Conservation (phyloP, 2,888 invertebrate genomes). For the Lasioglossum leucozonium region DNA sequence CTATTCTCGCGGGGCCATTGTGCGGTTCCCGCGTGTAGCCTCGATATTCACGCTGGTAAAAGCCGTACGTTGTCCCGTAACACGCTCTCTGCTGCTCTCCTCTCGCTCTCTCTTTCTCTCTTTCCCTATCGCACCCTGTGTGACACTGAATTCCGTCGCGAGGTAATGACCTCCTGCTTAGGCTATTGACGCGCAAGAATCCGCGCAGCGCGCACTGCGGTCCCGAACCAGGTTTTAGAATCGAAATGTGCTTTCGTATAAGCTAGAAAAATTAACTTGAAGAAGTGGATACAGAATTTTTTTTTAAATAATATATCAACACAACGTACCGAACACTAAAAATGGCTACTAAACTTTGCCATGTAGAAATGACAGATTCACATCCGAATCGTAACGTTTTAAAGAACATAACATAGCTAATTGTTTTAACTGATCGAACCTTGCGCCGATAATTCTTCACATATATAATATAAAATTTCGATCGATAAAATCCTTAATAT, state of each 20-base stretch:
- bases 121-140: background rate
- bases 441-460: too few species aligned
- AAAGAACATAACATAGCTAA: too few species aligned
- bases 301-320: too few species aligned
- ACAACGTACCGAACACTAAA: too few species aligned
- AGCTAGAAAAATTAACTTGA: too few species aligned
- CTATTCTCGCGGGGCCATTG: slow-evolving; percentile 33
- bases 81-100: background rate
- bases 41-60: slow-evolving; percentile 46
- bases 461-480: too few species aligned
- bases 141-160: slow-evolving; percentile 54
- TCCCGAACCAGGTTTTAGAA: background rate
- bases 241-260: background rate
- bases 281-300: too few species aligned
- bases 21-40: background rate
- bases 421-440: too few species aligned
- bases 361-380: too few species aligned
- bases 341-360: too few species aligned
- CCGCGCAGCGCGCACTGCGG: slow-evolving; percentile 6
- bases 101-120: background rate
- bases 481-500: too few species aligned
- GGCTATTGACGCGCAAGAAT: slow-evolving; percentile 37
- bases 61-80: slow-evolving; percentile 34
- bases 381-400: too few species aligned
- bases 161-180: slow-evolving; percentile 59